Conservation (phyloP, 2,797 vertebrate species). For the Arctocebus calabarensis region DNA sequence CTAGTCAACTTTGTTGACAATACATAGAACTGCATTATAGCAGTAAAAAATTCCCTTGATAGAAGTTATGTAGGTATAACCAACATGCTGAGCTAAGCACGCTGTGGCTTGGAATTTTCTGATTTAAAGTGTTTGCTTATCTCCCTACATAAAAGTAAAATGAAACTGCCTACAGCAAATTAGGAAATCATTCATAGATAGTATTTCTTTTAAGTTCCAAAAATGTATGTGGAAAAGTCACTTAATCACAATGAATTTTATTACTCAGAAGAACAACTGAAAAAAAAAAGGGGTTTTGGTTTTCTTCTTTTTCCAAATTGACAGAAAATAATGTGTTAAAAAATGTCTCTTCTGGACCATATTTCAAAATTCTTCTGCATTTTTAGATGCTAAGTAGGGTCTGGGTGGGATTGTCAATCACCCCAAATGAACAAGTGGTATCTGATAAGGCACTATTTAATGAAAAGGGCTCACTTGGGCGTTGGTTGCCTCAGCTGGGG, state of each 20-base stretch:
- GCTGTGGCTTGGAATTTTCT: neutral
- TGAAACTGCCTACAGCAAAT: neutral
- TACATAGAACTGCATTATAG: neutral
- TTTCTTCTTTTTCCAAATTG: neutral
- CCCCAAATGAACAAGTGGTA: conserved; percentile 75
- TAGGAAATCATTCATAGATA: neutral
- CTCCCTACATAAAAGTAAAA: conserved; percentile 40
- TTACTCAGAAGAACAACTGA: neutral
- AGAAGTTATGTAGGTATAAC: neutral
- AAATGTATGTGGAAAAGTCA: neutral
- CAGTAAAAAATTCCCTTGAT: neutral
- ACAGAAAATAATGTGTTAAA: neutral
- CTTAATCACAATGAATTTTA: neutral
- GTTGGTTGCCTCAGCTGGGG: conserved; percentile 80
- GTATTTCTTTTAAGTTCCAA: neutral
- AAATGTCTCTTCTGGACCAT: neutral
- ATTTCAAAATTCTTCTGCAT: neutral
- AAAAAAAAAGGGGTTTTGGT: neutral
- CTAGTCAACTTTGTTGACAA: neutral
- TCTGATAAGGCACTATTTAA: conserved; percentile 83
- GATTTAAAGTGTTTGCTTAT: conserved; percentile 12
- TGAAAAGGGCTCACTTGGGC: conserved; percentile 83
- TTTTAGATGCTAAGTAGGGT: neutral
- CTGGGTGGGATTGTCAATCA: conserved; percentile 54
- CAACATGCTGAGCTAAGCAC: conserved; percentile 16